phyloP scores from a whole-genome alignment of 2,888 invertebrate species.

The Eupithecia centaureata region DNA sequence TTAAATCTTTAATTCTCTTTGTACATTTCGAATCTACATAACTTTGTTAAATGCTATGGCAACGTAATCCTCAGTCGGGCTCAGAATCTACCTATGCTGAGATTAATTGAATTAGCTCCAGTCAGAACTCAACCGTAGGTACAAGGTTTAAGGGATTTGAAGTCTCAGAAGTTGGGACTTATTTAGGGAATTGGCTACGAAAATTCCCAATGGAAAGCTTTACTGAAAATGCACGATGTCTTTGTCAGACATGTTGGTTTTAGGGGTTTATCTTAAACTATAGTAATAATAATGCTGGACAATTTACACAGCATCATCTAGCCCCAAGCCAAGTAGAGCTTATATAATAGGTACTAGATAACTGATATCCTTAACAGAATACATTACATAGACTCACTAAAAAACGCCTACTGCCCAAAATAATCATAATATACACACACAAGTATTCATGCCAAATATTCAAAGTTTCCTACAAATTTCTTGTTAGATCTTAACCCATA shows the following conservation, averaged over 20 bases:
- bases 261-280: neutral
- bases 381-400: too few species aligned
- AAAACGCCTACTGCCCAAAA: neutral
- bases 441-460: neutral
- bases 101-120: conserved; percentile 54
- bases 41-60: conserved; percentile 15
- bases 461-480: neutral
- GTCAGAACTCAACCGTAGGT: conserved; percentile 29
- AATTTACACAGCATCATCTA: too few species aligned
- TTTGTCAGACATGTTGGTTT: neutral
- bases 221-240: conserved; percentile 10
- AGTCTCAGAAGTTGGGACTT: conserved; percentile 31
- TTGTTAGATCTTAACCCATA: neutral
- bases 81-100: conserved; percentile 33
- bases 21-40: neutral
- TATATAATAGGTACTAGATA: too few species aligned
- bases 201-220: conserved; percentile 23
- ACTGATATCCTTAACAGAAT: too few species aligned
- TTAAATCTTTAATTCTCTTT: neutral
- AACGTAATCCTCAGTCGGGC: conserved; percentile 5
- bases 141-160: conserved; percentile 39
- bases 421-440: too few species aligned
- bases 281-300: too few species aligned
- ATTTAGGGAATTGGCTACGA: conserved; percentile 36
- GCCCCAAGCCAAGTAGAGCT: too few species aligned